Evolutionary conservation across 2,888 invertebrate species (phyloP).

Genomic region (Campoplex capitator): DNA sequence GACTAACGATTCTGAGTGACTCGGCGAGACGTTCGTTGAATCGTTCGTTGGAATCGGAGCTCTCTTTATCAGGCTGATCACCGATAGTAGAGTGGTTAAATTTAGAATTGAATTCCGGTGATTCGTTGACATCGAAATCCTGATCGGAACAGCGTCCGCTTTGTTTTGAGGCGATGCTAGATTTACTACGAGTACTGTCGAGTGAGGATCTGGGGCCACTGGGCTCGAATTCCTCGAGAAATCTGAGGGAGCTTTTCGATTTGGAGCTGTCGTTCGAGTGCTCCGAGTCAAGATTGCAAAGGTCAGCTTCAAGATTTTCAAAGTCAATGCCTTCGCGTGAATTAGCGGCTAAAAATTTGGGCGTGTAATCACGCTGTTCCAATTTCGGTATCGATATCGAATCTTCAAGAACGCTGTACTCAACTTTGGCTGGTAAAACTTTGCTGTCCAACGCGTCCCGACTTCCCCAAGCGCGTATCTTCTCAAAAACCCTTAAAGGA

Average conservation of each 20-base stretch:
- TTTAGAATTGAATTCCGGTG: conserved; percentile 73
- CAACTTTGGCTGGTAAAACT: conserved; percentile 74
- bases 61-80: conserved; percentile 67
- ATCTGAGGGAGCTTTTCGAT: conserved; percentile 77
- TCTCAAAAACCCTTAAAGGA: conserved; percentile 81
- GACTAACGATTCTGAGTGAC: conserved; percentile 71
- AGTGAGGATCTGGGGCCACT: conserved; percentile 74
- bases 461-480: conserved; percentile 82
- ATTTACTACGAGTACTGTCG: conserved; percentile 72
- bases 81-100: conserved; percentile 73
- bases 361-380: conserved; percentile 72
- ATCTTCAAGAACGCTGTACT: conserved; percentile 79
- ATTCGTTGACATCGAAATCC: conserved; percentile 72
- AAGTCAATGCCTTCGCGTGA: conserved; percentile 83
- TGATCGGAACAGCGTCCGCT: conserved; percentile 72
- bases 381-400: conserved; percentile 77
- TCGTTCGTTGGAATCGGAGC: conserved; percentile 67
- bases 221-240: conserved; percentile 74
- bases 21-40: conserved; percentile 70
- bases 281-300: conserved; percentile 80
- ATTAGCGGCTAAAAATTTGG: conserved; percentile 80
- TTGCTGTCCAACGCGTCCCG: conserved; percentile 80
- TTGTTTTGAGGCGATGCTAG: conserved; percentile 72
- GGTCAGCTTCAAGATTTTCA: conserved; percentile 81
- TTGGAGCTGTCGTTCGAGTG: conserved; percentile 79